Base-by-base conservation (phyloP, 1,140 invertebrate genomes). In the Berghia stephanieae region DNA sequence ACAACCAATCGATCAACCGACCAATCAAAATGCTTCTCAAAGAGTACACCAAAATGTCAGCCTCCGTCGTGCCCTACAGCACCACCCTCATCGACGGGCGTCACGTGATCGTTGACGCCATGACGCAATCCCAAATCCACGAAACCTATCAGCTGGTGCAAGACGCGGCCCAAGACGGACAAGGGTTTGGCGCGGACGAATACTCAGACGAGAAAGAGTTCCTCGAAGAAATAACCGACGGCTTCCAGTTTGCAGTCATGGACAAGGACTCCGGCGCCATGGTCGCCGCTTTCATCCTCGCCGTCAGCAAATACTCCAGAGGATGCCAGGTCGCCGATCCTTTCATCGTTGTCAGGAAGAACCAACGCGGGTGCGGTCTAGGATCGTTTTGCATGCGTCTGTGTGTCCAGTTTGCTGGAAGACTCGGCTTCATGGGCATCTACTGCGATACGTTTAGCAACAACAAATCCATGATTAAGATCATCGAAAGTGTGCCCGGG, bases 401-500 rank as follows among this genome's bases (percentile, higher is more conserved):
- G 42, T 79, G 78, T 21, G 76, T 84, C 13, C 57, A 81, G 0
- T 80, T 81, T 57, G 81, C 84, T 16, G 57, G 40, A 36, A 72
- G 79, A 21, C 74, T 85, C 8, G 79, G 77, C 27, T 85, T 81
- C 57, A 57, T 78, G 38, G 82, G 80, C 31, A 85, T 85, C 77
- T 85, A 85, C 68, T 76, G 83, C 13, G 83, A 85, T 71, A 82
- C 80, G 0, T 85, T 85, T 77, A 79, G 75, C 68, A 85, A 85
- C 78, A 85, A 85, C 71, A 63, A 49, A 8, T 79, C 80, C 38
- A 81, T 83, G 72, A 80, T 79, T 16, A 76, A 76, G 42, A 83
- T 85, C 69, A 70, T 85, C n/a, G 75, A 81, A 31, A 80, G 74
- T 24, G 49, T 83, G 1, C 82, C 80, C 2, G 81, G 81, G n/a